A percentile compares a stretch with the other conserved stretches of the same genome.
These are phyloP conservation scores for Pantherophis alleghaniensis DNA, from an alignment of 2,797 vertebrate species.

Conservation along the genomic window DNA sequence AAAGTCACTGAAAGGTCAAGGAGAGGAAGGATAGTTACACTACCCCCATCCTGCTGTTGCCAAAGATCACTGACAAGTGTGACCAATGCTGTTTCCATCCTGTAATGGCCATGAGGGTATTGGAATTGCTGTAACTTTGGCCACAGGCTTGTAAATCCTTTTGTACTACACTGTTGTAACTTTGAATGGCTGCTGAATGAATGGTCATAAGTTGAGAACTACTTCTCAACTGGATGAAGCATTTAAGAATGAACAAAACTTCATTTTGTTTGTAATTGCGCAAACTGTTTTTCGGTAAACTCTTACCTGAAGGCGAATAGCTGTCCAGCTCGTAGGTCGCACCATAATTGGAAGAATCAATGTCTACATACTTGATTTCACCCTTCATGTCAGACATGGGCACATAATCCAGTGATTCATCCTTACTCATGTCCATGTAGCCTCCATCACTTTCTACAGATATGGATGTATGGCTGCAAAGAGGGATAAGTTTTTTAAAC, in stretches of 20 bases:
- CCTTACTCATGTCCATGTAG: slow-evolving; percentile 99
- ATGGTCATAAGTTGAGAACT: neutral
- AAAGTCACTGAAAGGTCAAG: neutral
- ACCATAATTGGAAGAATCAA: slow-evolving; percentile 88
- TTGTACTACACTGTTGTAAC: neutral
- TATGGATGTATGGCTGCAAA: slow-evolving; percentile 82
- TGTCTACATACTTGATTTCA: slow-evolving; percentile 90
- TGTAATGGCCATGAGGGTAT: neutral
- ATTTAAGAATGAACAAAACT: neutral
- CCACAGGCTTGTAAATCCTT: neutral
- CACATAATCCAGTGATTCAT: slow-evolving; percentile 87
- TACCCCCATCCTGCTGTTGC: neutral
- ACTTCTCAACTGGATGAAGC: neutral
- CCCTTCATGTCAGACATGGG: slow-evolving; percentile 93
- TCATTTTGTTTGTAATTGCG: neutral
- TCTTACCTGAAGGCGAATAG: slow-evolving; percentile 75
- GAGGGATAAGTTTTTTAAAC: neutral
- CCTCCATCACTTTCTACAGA: slow-evolving; percentile 92
- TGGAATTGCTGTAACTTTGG: neutral
- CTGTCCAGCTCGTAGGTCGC: slow-evolving; percentile 88
- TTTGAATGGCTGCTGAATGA: neutral
- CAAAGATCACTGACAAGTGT: neutral
- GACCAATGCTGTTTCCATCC: neutral
- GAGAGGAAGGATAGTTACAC: neutral
- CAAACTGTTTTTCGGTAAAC: neutral